phyloP scores from a whole-genome alignment of 1,140 invertebrate genomes.

The Lasioglossum baleicum region DNA sequence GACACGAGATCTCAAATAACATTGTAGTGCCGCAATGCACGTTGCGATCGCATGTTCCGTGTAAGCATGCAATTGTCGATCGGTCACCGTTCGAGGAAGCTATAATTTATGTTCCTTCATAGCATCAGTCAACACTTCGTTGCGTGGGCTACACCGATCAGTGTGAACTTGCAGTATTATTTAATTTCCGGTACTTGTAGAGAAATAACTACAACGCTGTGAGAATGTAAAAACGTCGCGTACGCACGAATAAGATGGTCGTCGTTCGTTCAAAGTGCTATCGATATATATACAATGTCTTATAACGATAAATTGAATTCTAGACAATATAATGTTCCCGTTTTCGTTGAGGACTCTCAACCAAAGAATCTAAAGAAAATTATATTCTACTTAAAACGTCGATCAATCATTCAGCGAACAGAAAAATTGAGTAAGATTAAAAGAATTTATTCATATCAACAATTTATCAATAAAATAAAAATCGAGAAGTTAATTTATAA shows the following conservation, averaged over 20 bases:
- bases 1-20: not conserved
- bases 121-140: not conserved
- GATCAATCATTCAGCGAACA: too few species aligned
- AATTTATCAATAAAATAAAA: too few species aligned
- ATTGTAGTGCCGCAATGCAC: not conserved
- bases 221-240: conserved; percentile 6
- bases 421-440: too few species aligned
- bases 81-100: conserved; percentile 7
- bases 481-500: too few species aligned
- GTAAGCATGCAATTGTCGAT: not conserved
- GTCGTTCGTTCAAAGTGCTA: not conserved
- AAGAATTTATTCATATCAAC: too few species aligned
- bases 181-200: conserved; percentile 51
- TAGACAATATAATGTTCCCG: too few species aligned
- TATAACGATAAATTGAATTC: too few species aligned
- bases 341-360: too few species aligned
- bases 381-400: too few species aligned
- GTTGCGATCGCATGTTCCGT: not conserved
- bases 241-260: not conserved
- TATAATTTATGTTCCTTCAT: conserved; percentile 12
- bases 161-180: conserved; percentile 43
- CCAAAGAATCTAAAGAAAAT: too few species aligned
- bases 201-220: conserved; percentile 17
- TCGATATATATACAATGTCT: too few species aligned
- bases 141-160: conserved; percentile 16